phyloP scores from a whole-genome alignment of 2,888 invertebrate genomes.

The Oasisia sp. region DNA sequence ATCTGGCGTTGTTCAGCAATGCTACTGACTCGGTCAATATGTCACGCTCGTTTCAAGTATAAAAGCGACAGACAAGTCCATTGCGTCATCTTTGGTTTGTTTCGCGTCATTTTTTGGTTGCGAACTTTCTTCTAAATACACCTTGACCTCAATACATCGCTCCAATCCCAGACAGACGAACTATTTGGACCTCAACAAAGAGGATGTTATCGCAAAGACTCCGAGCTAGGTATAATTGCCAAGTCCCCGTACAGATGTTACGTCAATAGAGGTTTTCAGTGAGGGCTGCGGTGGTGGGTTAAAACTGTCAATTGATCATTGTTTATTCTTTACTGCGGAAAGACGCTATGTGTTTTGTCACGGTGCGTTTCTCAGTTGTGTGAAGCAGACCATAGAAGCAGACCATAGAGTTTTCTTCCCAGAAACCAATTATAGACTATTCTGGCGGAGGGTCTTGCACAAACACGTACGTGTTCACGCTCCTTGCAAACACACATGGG shows the following conservation, averaged over 20 bases:
- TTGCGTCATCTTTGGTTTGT: background rate
- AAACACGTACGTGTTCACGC: no score
- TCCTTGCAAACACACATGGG: no score
- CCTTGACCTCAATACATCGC: background rate
- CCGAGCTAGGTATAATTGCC: background rate
- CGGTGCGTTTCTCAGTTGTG: background rate
- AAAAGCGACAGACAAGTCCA: no score
- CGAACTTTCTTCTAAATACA: background rate
- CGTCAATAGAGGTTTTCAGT: background rate
- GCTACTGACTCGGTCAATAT: no score
- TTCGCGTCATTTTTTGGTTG: background rate
- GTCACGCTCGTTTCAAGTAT: no score
- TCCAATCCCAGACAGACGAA: background rate
- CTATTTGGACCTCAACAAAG: background rate
- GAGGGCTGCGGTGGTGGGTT: background rate
- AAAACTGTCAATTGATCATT: background rate
- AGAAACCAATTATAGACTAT: background rate
- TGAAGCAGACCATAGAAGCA: background rate
- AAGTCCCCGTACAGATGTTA: background rate
- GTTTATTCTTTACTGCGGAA: background rate
- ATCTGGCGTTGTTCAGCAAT: no score
- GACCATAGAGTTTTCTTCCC: background rate
- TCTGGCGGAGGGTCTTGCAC: no score
- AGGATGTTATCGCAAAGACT: background rate
- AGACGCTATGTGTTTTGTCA: background rate